Percentiles rank a stretch among this genome's conserved stretches.
phyloP scores from a whole-genome alignment of 2,113 vertebrate genomes.

The Xenus cinereus region DNA sequence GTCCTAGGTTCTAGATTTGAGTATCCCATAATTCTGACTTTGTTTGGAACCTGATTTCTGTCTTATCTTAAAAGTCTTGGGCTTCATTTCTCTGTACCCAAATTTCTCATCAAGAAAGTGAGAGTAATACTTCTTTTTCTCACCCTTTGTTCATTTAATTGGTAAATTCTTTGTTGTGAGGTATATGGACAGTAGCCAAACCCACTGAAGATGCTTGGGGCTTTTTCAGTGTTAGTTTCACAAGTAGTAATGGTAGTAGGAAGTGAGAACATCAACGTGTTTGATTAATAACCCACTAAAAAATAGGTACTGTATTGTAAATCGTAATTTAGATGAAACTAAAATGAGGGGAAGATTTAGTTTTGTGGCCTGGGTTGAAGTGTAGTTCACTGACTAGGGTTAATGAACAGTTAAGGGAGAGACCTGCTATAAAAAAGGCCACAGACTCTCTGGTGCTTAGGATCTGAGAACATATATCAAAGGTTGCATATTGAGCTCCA shows the following conservation, averaged over 20 bases:
- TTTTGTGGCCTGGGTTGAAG: not conserved
- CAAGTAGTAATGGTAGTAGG: not conserved
- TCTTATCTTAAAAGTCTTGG: not conserved
- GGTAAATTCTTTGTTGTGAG: not conserved
- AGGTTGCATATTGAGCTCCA: not conserved
- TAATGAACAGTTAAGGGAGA: not conserved
- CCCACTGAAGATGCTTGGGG: not conserved
- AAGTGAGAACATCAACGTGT: not conserved
- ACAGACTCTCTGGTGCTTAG: not conserved
- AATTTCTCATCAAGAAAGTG: not conserved
- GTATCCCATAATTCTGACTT: not conserved
- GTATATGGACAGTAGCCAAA: not conserved
- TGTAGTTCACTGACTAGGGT: not conserved
- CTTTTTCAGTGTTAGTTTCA: not conserved
- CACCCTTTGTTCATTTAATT: not conserved
- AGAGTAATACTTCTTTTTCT: not conserved
- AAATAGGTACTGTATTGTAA: not conserved
- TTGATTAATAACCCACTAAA: not conserved
- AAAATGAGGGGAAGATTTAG: not conserved
- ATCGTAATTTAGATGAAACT: rapidly evolving
- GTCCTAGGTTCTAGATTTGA: not conserved
- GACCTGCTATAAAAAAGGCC: not conserved
- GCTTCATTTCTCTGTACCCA: not conserved
- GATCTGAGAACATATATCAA: not conserved
- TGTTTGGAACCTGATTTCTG: not conserved